Evolutionary conservation across 1,140 invertebrate species (phyloP), one percentile per base, ranked within the genome.

Genomic region (Aphidius ervi): DNA sequence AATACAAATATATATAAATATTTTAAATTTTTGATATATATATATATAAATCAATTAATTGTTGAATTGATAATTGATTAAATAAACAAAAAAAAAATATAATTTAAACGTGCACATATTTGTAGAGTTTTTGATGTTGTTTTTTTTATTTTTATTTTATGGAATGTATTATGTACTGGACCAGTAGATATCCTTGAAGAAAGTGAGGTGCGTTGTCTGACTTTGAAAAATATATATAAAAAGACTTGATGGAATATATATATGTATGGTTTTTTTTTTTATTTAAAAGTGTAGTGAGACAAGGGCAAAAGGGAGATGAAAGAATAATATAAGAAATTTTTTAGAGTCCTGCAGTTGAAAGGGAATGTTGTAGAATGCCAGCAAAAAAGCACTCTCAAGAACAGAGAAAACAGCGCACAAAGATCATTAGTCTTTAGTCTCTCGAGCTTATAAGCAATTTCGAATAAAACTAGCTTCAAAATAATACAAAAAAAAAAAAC

Each of bases 311-410:
- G 48, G 61, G 62, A 59, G 64, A 58, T 61, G 46, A 58, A 61
- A 60, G 45, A 46, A 55, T n/a, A 48, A 50, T 52, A 46, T 31
- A 46, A 56, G 49, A 43, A 41, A 56, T 20, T 9, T 16, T 31
- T 20, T 42, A 49, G 60, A 57, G 54, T 56, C 37, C 47, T 76
- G 71, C 72, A 76, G 74, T 71, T 73, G 72, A 78, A 78, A 77
- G 77, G 70, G 77, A 79, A 79, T 79, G 76, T 72, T 77, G 77
- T 78, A 79, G 77, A 79, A 79, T 79, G 77, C 65, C 70, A 70
- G 69, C 76, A 79, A 79, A 79, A 31, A 79, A 79, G 74, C 74
- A 65, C 40, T 62, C 46, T 31, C 23, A 31, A 31, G 23, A 31
- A 31, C 23, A 31, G 23, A 31, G 23, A 31, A 31, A 31, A 31